phyloP scores from a whole-genome alignment of 2,113 vertebrate species.

The Pyrgilauda ruficollis region DNA sequence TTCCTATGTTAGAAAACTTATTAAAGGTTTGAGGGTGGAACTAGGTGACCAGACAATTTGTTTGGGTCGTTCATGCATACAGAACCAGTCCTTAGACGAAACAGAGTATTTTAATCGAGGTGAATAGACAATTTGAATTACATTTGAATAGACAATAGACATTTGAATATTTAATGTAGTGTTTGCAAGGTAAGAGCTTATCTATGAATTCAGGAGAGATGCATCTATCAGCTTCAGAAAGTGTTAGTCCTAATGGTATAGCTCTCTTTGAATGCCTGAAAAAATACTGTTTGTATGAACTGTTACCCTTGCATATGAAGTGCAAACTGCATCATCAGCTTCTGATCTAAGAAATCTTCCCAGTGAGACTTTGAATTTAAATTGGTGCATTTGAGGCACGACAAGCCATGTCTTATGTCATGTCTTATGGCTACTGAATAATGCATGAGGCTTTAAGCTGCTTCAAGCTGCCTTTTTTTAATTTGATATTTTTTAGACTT shows the following conservation, averaged over 20 bases:
- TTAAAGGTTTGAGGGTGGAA: not conserved
- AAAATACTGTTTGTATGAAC: not conserved
- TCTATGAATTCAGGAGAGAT: not conserved
- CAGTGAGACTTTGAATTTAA: not conserved
- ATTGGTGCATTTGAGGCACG: not conserved
- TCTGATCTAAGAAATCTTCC: not conserved
- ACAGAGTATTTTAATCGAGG: not conserved
- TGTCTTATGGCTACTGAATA: not conserved
- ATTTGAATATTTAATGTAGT: not conserved
- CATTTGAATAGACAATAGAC: not conserved
- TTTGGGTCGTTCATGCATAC: not conserved
- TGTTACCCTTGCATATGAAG: not conserved
- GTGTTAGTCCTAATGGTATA: not conserved
- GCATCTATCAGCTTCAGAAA: not conserved
- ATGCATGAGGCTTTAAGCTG: not conserved
- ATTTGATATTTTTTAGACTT: not conserved
- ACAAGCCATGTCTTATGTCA: not conserved
- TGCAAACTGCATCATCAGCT: not conserved
- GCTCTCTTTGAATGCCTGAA: not conserved
- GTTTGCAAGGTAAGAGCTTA: not conserved
- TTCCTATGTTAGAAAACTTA: not conserved
- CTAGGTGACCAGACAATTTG: not conserved
- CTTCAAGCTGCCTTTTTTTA: not conserved
- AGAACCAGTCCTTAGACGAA: not conserved
- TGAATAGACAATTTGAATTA: not conserved